A percentile compares a stretch with the other conserved stretches of the same genome.
These are phyloP conservation scores for Mastomys natalensis DNA, from an alignment of 2,113 vertebrate genomes.

Conservation along the genomic window DNA sequence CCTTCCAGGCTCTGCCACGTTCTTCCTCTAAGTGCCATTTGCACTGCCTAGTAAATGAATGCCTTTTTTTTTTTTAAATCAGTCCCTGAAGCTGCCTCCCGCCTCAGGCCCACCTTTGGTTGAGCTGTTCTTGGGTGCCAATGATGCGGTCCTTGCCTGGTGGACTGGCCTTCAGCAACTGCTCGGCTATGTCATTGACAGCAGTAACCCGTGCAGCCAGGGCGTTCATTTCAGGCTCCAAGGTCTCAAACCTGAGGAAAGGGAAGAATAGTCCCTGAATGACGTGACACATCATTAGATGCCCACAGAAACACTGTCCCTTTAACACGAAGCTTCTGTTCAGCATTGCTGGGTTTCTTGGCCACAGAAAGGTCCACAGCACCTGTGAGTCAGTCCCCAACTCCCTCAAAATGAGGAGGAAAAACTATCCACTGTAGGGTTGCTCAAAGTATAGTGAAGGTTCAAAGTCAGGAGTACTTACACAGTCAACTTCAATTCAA, in stretches of 20 bases:
- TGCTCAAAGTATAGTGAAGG: not conserved
- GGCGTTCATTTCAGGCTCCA: constrained; percentile 97
- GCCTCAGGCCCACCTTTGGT: constrained; percentile 81
- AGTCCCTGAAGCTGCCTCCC: not conserved
- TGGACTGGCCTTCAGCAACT: constrained; percentile 90
- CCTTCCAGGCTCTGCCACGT: too few species aligned
- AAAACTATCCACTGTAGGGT: not conserved
- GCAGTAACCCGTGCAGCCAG: constrained; percentile 89
- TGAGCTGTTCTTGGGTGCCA: constrained; percentile 92
- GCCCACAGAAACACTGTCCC: not conserved
- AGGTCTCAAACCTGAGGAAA: constrained; percentile 93
- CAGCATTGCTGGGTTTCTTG: not conserved
- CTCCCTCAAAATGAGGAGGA: not conserved
- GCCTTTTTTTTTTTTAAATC: not conserved
- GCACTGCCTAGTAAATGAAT: not conserved
- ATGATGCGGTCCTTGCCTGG: constrained; percentile 92
- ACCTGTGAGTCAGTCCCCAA: not conserved
- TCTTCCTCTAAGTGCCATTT: not conserved
- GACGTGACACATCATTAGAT: not conserved
- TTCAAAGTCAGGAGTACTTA: not conserved
- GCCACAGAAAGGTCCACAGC: not conserved
- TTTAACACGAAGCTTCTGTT: not conserved
- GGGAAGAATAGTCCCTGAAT: not conserved
- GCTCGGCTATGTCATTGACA: constrained; percentile 91
- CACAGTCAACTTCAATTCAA: not conserved